Conservation (phyloP, 2,888 invertebrate genomes). For the Lysandra bellargus region DNA sequence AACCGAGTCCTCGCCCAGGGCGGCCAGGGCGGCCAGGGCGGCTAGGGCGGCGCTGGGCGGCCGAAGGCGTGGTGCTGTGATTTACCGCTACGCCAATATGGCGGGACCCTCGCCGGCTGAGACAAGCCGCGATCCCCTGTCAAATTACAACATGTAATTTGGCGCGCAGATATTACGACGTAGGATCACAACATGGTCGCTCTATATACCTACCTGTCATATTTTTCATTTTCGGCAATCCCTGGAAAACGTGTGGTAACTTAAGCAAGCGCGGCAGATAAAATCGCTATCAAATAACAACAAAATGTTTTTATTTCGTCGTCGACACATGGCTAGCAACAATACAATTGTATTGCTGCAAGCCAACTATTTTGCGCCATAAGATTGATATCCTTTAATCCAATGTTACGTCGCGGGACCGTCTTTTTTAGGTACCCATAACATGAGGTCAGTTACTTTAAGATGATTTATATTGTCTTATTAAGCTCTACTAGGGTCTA, state of each 20-base stretch:
- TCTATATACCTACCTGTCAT: not conserved
- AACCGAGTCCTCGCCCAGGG: not conserved
- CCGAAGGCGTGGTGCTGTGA: slow-evolving; percentile 33
- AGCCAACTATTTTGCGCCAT: too few species aligned
- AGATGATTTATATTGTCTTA: too few species aligned
- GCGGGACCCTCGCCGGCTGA: slow-evolving; percentile 28
- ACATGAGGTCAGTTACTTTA: too few species aligned
- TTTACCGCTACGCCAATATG: slow-evolving; percentile 28
- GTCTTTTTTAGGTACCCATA: too few species aligned
- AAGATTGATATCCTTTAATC: too few species aligned
- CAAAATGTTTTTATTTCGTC: not conserved
- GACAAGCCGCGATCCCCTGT: slow-evolving; percentile 33
- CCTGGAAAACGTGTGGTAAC: not conserved
- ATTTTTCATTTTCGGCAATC: not conserved
- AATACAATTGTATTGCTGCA: too few species aligned
- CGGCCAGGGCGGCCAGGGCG: slow-evolving; percentile 5
- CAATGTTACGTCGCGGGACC: too few species aligned
- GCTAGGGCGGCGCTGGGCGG: slow-evolving; percentile 26
- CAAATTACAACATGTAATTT: slow-evolving; percentile 28
- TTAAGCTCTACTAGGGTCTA: too few species aligned
- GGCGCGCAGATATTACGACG: slow-evolving; percentile 1
- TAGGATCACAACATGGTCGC: not conserved
- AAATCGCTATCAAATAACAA: not conserved
- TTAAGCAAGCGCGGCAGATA: not conserved
- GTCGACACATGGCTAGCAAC: too few species aligned